These are phyloP conservation scores for Lateolabrax maculatus DNA, from an alignment of 2,797 vertebrate genomes.

Conservation along the genomic window DNA sequence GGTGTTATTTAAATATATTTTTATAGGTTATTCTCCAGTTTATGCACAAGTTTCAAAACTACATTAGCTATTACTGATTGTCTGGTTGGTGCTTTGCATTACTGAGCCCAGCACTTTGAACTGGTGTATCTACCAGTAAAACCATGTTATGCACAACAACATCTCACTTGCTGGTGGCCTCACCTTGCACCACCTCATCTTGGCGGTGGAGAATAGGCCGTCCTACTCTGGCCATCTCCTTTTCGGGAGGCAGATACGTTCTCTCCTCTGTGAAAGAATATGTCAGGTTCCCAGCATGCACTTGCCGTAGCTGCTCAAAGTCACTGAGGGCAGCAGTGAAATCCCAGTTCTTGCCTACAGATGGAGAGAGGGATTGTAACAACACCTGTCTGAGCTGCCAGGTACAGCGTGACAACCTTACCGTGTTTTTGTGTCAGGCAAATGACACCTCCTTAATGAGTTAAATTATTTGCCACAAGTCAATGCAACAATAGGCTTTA, in stretches of 20 bases:
- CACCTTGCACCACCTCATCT: slow-evolving; percentile 95
- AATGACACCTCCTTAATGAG: slow-evolving; percentile 32
- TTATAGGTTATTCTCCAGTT: background rate
- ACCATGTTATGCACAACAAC: background rate
- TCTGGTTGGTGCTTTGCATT: background rate
- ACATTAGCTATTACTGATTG: background rate
- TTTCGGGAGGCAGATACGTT: slow-evolving; percentile 80
- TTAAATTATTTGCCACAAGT: slow-evolving; percentile 70
- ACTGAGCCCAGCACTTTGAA: background rate
- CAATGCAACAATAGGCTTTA: slow-evolving; percentile 13
- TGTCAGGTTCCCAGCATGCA: slow-evolving; percentile 90
- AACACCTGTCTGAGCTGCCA: slow-evolving; percentile 15
- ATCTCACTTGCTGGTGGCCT: slow-evolving; percentile 10
- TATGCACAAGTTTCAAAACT: background rate
- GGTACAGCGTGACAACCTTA: slow-evolving; percentile 1
- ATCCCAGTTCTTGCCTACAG: slow-evolving; percentile 97
- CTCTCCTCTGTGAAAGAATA: slow-evolving; percentile 76
- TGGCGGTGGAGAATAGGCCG: slow-evolving; percentile 92
- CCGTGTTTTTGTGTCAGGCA: background rate
- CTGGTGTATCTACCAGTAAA: background rate
- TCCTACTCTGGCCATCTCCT: slow-evolving; percentile 81
- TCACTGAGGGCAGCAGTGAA: slow-evolving; percentile 94
- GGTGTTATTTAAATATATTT: no score
- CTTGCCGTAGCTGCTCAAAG: slow-evolving; percentile 95
- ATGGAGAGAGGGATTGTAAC: background rate